Conservation (phyloP, 2,888 invertebrate species). For the Napeogenes sylphis region DNA sequence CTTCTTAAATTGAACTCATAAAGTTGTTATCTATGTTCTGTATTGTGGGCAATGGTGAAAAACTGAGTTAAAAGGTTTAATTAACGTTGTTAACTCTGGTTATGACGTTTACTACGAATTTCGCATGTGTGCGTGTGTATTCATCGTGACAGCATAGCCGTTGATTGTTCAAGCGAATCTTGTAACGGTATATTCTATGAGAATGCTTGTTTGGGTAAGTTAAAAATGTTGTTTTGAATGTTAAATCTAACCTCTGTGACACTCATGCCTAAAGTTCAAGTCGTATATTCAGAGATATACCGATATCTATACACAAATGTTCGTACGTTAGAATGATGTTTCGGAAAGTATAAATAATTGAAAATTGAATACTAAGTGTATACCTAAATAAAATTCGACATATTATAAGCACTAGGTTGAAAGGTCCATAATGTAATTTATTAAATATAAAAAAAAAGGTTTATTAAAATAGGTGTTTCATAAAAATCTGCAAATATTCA, state of each 20-base stretch:
- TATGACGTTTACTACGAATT: conserved; percentile 72
- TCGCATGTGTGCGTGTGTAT: conserved; percentile 64
- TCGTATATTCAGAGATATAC: conserved; percentile 40
- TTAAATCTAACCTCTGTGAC: conserved; percentile 46
- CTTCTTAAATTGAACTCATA: conserved; percentile 51
- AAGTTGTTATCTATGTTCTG: conserved; percentile 53
- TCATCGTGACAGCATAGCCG: conserved; percentile 65
- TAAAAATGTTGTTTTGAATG: conserved; percentile 50
- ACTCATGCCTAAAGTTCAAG: conserved; percentile 48
- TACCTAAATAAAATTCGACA: conserved; percentile 4
- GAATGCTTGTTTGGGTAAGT: conserved; percentile 67
- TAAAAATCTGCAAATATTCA: too few relatives aligned
- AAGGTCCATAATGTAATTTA: too few relatives aligned
- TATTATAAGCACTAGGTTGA: not conserved
- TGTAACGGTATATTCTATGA: conserved; percentile 67
- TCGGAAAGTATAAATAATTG: conserved; percentile 55
- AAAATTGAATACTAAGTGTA: conserved; percentile 45
- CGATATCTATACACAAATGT: conserved; percentile 60
- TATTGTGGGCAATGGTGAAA: conserved; percentile 58
- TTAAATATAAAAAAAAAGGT: too few relatives aligned
- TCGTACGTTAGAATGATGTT: conserved; percentile 42
- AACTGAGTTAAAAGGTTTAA: conserved; percentile 61
- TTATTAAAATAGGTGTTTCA: too few relatives aligned
- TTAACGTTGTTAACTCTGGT: conserved; percentile 70
- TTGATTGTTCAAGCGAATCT: conserved; percentile 72